Evolutionary conservation across 2,888 invertebrate genomes (phyloP), one percentile per base, ranked within the genome.

Genomic region (Oasisia sp.): DNA sequence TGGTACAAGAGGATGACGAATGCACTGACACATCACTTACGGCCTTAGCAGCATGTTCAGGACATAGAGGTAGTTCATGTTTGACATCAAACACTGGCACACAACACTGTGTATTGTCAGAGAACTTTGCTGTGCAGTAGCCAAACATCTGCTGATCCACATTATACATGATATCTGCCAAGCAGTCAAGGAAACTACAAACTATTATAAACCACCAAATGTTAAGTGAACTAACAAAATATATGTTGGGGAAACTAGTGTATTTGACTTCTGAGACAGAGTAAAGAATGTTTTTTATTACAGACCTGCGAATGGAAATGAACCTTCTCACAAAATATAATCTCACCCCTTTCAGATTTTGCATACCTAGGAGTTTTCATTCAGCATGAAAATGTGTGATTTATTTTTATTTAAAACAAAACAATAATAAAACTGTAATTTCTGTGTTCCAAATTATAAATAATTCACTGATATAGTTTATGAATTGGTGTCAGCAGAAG

Each of bases 51-150:
- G 93, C 93, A 92, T 99, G 99, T 95, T 98, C 98, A 11, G 97
- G 97, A 96, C 99, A 99, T 11, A 99, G 97, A 91, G 99, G 98
- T 95, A 98, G 97, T 96, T 98, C 98, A 95, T 98, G 98, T 91
- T 97, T 97, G 93, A 98, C 97, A 96, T 98, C 98, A 95, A 98
- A 98, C 91, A 98, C 98, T 91, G 98, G 98, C 94, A 97, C 97
- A 95, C 98, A 97, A 96, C 98, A 98, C 96, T 98, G 98, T 58
- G 98, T 97, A 95, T 98, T 97, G 96, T 98, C 98, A 92, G 97
- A 97, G 96, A 98, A 98, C 96, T 98, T 98, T 58, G 98, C 98
- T 93, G 98, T 98, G 96, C 98, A 98, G 94, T 98, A 97, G 95
- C 97, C 97, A 96, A 98, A 98, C 93, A 98, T 96, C 94, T 98